phyloP scores from a whole-genome alignment of 2,797 vertebrate species.

The Lacerta viridis region DNA sequence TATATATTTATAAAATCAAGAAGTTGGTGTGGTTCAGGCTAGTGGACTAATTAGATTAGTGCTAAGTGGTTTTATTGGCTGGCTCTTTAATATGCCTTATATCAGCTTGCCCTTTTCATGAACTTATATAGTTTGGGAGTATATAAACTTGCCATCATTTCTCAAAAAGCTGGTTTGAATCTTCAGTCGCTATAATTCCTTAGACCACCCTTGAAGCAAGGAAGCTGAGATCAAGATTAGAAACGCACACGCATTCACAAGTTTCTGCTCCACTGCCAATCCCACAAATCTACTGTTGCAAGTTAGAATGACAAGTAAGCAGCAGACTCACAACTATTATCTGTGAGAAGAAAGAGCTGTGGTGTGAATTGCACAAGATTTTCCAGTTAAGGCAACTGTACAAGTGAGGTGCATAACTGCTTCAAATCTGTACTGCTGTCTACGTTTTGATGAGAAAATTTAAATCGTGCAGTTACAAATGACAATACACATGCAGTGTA shows the following conservation, averaged over 20 bases:
- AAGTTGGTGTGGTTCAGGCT: background rate
- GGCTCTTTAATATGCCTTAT: background rate
- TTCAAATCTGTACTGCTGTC: background rate
- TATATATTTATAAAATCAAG: background rate
- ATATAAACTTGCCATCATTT: background rate
- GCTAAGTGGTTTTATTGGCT: background rate
- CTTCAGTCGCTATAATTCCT: background rate
- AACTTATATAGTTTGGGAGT: background rate
- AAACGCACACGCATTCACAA: background rate
- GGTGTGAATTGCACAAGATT: background rate
- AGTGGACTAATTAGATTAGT: background rate
- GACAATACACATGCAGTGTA: background rate
- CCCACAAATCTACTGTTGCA: background rate
- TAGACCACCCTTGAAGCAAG: background rate
- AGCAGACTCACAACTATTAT: background rate
- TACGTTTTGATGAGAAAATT: background rate
- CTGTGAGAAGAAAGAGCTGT: background rate
- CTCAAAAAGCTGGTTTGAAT: constrained; percentile 4
- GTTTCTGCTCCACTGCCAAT: background rate
- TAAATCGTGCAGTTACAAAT: background rate
- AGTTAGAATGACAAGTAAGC: background rate
- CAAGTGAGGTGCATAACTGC: background rate
- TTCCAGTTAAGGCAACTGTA: background rate
- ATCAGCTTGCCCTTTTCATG: background rate
- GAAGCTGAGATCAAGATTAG: background rate